Base-by-base conservation (phyloP, 1,140 invertebrate genomes). In the Triops longicaudatus region DNA sequence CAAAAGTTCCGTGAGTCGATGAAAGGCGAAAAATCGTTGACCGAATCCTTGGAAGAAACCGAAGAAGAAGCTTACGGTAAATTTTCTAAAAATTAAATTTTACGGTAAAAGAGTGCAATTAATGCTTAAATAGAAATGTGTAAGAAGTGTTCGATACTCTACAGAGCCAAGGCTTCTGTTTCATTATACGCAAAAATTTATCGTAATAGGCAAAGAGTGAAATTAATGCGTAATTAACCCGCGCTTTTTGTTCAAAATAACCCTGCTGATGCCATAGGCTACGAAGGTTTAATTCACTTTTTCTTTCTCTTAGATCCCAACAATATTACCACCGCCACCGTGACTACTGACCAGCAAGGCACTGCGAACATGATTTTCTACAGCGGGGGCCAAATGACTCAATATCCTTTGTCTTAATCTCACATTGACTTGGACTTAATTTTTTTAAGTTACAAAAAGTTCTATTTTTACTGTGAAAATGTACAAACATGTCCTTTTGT, bases 1-100 rank as follows among this genome's bases (percentile, higher is more conserved):
- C 95, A 98, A 84, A 99, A 98, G 85, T 99, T 98, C 83, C 88
- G 97, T 86, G 96, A 99, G 84, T 91, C 88, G 77, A 85, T 78
- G 41, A 81, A 81, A 73, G 80, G 79, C 1, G 80, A 81, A 41
- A 81, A 80, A 44, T 78, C 43, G n/a, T 63, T 77, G 27, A 78
- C 79, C 28, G 77, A 80, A 26, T 77, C 73, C 0, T 78, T 81
- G 17, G 80, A 81, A 43, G 83, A 82, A 72, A 72, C 80, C 28
- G 80, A 79, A 72, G 81, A 82, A 73, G 78, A 79, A n/a, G 74
- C 78, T 11, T 80, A 79, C 75, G 76, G 80, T 81, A 78, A 79
- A 17, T 28, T 42, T 27, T 9, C 11, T 26, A 73, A 26, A 14
- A 50, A 74, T 74, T n/a, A n/a, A n/a, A n/a, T n/a, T n/a, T n/a